Base-by-base conservation (phyloP, 1,140 invertebrate species). In the Zaprionus gabonicus region DNA sequence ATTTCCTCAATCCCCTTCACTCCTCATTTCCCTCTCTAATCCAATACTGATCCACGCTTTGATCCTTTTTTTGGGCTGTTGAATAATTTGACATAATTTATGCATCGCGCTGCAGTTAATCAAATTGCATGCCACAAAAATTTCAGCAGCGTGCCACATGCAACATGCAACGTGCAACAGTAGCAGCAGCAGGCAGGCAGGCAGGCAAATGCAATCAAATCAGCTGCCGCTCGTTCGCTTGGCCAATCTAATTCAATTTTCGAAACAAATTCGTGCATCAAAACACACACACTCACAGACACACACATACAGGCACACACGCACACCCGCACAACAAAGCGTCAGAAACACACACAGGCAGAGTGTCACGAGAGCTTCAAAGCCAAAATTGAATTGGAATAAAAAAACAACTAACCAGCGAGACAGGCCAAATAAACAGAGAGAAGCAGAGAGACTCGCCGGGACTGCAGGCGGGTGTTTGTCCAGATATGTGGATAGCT, bases 211-310 rank as follows among this genome's bases (percentile, higher is more conserved):
- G 84, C 84, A 87, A 87, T 87, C 84, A 87, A 87, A 87, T 88
- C 84, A 88, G 85, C 84, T 84, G 71, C 84, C 75, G 84, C 71
- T 79, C 81, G 28, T 36, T 53, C 64, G 65, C 80, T 68, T 64
- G 74, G 78, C 81, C 85, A 84, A 88, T 87, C 84, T 87, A 87
- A 87, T 87, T 88, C 85, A 87, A 87, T 85, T 86, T 83, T 83
- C 66, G 69, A 81, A 84, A 81, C 84, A 87, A 87, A 87, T 84
- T 87, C 84, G 78, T 88, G 81, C 80, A 70, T 34, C 44, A 60
- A 55, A 46, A 55, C 69, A 55, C 59, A 55, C 34, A 58, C 28
- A 36, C 78, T 28, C 76, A 75, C 55, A 68, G 66, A 17, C 28
- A 15, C 51, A 13, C 36, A 64, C 23, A 34, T n/a, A n/a, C n/a